Evolutionary conservation across 2,113 vertebrate genomes (phyloP).

Genomic region (Scytalopus superciliaris): DNA sequence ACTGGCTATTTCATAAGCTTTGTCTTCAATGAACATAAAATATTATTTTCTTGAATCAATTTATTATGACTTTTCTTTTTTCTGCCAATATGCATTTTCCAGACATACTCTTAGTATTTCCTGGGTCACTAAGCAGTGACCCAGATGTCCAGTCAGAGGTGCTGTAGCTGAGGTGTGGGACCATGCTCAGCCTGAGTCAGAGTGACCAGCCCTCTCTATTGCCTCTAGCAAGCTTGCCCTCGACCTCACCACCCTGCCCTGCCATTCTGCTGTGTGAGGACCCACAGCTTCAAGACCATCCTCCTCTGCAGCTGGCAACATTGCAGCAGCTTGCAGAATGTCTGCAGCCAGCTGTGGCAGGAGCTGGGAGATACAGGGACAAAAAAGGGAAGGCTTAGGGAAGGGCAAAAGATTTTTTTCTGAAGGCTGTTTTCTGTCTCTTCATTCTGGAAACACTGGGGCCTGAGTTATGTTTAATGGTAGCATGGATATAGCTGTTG

Average conservation of each 20-base stretch:
- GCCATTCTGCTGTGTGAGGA: not conserved
- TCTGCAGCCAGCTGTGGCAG: accelerated
- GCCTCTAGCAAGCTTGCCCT: accelerated
- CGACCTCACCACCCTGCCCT: not conserved
- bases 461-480: not conserved
- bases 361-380: not conserved
- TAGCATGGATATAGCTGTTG: not conserved
- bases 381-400: not conserved
- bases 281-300: accelerated
- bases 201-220: not conserved
- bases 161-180: not conserved
- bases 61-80: not conserved
- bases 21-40: not conserved
- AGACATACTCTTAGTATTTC: not conserved
- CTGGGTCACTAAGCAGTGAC: not conserved
- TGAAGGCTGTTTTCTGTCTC: not conserved
- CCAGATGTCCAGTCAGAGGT: not conserved
- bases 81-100: not conserved
- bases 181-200: not conserved
- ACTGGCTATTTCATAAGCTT: conserved; percentile 6
- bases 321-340: not conserved
- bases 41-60: not conserved
- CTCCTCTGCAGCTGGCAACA: not conserved
- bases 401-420: not conserved
- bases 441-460: not conserved